Base-by-base conservation (phyloP, 2,797 vertebrate genomes). In the Tapirus indicus region DNA sequence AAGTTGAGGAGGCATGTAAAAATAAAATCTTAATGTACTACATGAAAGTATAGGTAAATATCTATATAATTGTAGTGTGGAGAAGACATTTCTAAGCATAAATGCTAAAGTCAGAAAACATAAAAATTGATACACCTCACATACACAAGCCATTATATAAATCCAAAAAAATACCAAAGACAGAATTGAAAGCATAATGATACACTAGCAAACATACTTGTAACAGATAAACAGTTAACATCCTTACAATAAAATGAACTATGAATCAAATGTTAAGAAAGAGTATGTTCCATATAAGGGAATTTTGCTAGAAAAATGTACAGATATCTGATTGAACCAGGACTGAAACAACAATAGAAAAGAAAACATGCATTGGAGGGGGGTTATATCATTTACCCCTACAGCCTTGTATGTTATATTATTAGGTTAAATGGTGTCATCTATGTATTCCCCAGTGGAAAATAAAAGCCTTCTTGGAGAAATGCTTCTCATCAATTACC, bases 231-330 rank as follows among this genome's bases (percentile, higher is more conserved):
- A 80, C 1, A 72, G 56, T 64, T 79, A 41, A 38, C 10, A 68
- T 54, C 27, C 44, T 96, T 93, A 97, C 93, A 91, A 90, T 87
- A 75, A 72, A 77, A 86, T 5, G 20, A 96, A 88, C 7, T 94
- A 44, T 25, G 86, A 68, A 86, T 47, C 18, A 68, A 96, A 95
- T 38, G 8, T 47, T 82, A n/a, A 54, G 79, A 47, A 84, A 58
- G 17, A 82, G 0, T 71, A 74, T 78, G 9, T 56, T 93, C 27
- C 10, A 69, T 68, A 21, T 20, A 23, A 69, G 54, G 44, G 3
- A 79, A 72, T 58, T 94, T 84, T 82, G 5, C 38, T 71, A 86
- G 47, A 68, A 94, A 94, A 91, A 82, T 14, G 4, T 64, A 49
- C 10, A 85, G 35, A 12, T 16, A 71, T 25, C 17, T 72, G 21